These are phyloP conservation scores for roundworm (Caenorhabditis elegans) DNA, from an alignment of 1,140 invertebrate species.

Conservation along the genomic window WBcel235 BX284605.5:4305501-4306000, in stretches of 20 bases:
- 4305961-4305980: constrained; percentile 35
- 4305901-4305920: constrained; percentile 2
- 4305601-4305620: background rate
- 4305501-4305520: background rate
- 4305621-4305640: background rate
- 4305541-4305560: background rate
- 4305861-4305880: constrained; percentile 5
- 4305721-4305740: background rate
- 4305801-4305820: background rate
- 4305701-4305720: background rate
- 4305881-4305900: background rate
- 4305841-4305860: background rate
- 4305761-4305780: constrained; percentile 5
- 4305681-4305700: background rate
- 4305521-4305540: background rate
- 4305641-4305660: background rate
- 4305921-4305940: background rate
- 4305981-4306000: background rate
- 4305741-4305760: background rate
- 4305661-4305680: background rate
- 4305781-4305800: background rate
- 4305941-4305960: background rate
- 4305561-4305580: background rate
- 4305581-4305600: background rate
- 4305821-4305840: constrained; percentile 2